phyloP scores from a whole-genome alignment of 1,140 invertebrate genomes.

The Heterodera carotae region DNA sequence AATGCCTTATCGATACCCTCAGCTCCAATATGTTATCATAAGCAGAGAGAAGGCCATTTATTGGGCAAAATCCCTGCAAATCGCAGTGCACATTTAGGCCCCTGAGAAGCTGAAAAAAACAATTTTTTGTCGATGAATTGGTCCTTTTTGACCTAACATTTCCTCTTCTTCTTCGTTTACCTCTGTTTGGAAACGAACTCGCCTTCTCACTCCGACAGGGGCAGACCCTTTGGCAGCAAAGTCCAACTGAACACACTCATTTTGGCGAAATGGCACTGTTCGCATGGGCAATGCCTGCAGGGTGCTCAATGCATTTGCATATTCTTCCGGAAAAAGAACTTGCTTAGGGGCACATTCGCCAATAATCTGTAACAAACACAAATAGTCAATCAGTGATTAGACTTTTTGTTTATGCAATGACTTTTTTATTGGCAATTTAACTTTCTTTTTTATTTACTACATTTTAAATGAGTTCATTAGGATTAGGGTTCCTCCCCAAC shows the following conservation, averaged over 20 bases:
- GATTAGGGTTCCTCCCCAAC: too few species aligned
- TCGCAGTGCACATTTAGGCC: constrained; percentile 18
- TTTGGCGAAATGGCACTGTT: background rate
- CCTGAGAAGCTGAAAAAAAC: constrained; percentile 39
- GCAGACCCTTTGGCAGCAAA: background rate
- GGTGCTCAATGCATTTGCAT: constrained; percentile 16
- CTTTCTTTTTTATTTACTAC: too few species aligned
- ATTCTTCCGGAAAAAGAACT: constrained; percentile 25
- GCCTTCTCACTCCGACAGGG: background rate
- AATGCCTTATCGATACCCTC: constrained; percentile 15
- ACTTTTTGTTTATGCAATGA: too few species aligned
- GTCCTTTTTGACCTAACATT: constrained; percentile 25
- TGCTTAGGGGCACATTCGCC: constrained; percentile 8
- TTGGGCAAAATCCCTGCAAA: constrained; percentile 35
- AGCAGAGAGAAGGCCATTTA: constrained; percentile 44
- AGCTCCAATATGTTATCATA: constrained; percentile 51
- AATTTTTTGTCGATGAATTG: constrained; percentile 5
- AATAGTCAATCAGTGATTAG: constrained; percentile 38
- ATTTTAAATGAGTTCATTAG: too few species aligned
- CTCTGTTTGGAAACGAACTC: background rate
- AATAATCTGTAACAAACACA: constrained; percentile 25
- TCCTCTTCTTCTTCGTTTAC: constrained; percentile 35
- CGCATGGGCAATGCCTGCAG: constrained; percentile 13
- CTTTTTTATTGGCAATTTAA: too few species aligned
- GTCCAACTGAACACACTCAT: constrained; percentile 13